A percentile compares a stretch with the other conserved stretches of the same genome.
phyloP scores from a whole-genome alignment of 2,888 invertebrate genomes.

The Torymus texanus region DNA sequence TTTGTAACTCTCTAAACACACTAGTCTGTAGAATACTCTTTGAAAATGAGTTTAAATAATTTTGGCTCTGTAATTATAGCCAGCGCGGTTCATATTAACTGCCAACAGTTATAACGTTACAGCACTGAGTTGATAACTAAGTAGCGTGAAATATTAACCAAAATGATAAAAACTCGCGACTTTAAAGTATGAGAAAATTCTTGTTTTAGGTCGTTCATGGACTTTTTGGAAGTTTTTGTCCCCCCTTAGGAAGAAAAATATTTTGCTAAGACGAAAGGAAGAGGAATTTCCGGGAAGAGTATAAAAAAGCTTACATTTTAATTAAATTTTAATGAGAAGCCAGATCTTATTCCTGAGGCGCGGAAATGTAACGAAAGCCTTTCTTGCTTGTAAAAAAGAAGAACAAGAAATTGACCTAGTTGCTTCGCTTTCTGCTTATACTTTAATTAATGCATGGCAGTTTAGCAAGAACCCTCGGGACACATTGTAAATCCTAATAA shows the following conservation, averaged over 20 bases:
- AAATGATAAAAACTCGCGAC: too few species aligned
- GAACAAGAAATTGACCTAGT: not conserved
- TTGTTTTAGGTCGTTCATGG: not conserved
- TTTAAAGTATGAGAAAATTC: too few species aligned
- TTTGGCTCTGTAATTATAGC: too few species aligned
- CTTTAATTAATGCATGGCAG: constrained; percentile 13
- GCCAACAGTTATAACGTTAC: too few species aligned
- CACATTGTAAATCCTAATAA: not conserved
- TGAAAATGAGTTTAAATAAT: too few species aligned
- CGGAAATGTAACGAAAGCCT: constrained; percentile 1
- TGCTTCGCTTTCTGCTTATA: constrained; percentile 11
- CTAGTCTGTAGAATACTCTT: too few species aligned
- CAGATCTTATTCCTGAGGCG: constrained; percentile 17
- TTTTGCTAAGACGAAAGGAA: not conserved
- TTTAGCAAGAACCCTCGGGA: constrained; percentile 3
- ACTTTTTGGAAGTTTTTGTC: not conserved
- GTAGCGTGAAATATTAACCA: too few species aligned
- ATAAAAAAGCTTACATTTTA: constrained; percentile 17
- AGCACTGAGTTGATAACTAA: too few species aligned
- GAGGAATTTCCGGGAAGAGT: not conserved
- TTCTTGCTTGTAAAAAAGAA: constrained; percentile 11
- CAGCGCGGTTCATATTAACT: too few species aligned
- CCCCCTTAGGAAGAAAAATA: not conserved
- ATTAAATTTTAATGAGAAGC: constrained; percentile 38
- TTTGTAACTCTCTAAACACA: too few species aligned